Conservation (phyloP, 2,888 invertebrate genomes). For the Conus canariensis region DNA sequence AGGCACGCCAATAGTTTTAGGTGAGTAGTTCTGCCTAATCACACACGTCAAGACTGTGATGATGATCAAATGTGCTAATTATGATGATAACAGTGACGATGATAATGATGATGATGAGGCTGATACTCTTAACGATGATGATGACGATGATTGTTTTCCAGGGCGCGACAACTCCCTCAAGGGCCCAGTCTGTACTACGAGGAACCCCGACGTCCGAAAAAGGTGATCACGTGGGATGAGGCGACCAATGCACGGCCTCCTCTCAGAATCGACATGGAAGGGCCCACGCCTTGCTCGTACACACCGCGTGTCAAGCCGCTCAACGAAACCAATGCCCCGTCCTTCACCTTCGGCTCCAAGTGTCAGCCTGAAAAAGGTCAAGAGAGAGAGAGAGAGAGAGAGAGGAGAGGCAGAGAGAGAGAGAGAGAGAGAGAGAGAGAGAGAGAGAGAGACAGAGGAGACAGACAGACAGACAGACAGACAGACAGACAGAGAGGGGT, state of each 20-base stretch:
- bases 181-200: slow-evolving; percentile 67
- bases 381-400: too few species aligned
- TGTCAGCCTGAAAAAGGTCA: slow-evolving; percentile 73
- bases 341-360: slow-evolving; percentile 71
- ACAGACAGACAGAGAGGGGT: background rate
- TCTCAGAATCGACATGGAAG: slow-evolving; percentile 74
- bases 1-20: too few species aligned
- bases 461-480: background rate
- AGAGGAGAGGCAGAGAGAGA: background rate
- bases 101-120: slow-evolving; percentile 4
- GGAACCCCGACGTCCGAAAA: slow-evolving; percentile 63
- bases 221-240: slow-evolving; percentile 73
- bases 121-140: background rate
- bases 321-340: slow-evolving; percentile 73
- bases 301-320: slow-evolving; percentile 71
- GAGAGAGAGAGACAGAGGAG: too few species aligned
- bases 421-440: too few species aligned
- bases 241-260: slow-evolving; percentile 73
- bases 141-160: slow-evolving; percentile 6
- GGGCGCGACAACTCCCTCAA: slow-evolving; percentile 29
- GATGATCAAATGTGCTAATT: background rate
- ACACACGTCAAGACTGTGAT: background rate
- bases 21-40: too few species aligned
- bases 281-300: slow-evolving; percentile 74
- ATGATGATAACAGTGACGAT: background rate